phyloP scores from a whole-genome alignment of 2,797 vertebrate species.

The Helarctos malayanus region DNA sequence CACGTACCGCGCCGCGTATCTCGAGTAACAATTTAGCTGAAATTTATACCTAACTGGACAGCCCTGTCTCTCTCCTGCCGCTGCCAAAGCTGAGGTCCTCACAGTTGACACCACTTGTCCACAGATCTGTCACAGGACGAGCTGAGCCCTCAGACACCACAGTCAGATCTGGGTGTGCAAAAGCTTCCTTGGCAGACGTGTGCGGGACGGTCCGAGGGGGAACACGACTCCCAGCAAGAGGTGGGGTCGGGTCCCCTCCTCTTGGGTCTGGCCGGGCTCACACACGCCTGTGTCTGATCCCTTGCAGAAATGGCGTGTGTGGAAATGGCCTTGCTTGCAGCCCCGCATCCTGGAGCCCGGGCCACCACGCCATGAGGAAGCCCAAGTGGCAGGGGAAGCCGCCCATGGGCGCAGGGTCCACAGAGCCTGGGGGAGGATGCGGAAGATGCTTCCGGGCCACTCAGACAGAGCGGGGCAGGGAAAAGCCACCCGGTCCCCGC shows the following conservation, averaged over 20 bases:
- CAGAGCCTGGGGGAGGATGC: background rate
- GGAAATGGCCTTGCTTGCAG: background rate
- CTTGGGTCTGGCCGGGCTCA: background rate
- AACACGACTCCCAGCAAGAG: no score
- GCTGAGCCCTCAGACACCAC: background rate
- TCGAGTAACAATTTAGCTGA: background rate
- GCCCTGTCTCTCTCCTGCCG: background rate
- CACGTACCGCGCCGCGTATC: accelerated
- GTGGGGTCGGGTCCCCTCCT: background rate
- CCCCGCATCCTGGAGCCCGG: background rate
- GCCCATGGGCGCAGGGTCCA: no score
- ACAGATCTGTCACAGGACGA: background rate
- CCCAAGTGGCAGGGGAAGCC: no score
- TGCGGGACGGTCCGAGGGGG: background rate
- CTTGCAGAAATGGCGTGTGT: background rate
- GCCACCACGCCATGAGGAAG: background rate
- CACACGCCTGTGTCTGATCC: background rate
- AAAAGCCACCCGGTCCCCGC: background rate
- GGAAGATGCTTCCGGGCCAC: background rate
- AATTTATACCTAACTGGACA: background rate
- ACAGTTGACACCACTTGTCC: background rate
- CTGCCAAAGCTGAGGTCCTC: background rate
- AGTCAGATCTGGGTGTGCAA: no score
- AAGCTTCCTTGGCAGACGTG: background rate
- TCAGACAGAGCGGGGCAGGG: background rate